Evolutionary conservation across 2,113 vertebrate genomes (phyloP).

Genomic region (Chascanopsetta lugubris): DNA sequence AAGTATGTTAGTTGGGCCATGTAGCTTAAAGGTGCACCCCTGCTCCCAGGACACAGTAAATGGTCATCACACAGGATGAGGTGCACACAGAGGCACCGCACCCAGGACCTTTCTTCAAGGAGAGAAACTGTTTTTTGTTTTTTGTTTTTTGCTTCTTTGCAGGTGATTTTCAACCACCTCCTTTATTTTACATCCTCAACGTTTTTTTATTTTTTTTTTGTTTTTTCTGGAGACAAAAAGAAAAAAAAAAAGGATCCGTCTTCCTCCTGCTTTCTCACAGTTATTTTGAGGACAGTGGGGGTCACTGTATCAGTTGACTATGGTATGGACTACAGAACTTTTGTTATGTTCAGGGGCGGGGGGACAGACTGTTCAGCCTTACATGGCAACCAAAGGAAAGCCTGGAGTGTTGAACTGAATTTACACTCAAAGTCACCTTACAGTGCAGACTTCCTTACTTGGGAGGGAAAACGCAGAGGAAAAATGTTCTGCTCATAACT

Average conservation of each 20-base stretch:
- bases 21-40: slow-evolving; percentile 67
- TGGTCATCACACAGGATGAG: slow-evolving; percentile 54
- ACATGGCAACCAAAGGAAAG: slow-evolving; percentile 78
- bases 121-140: slow-evolving; percentile 56
- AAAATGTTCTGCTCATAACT: slow-evolving; percentile 70
- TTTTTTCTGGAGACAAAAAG: too few species aligned
- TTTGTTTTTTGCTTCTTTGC: too few species aligned
- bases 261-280: slow-evolving; percentile 58
- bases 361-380: slow-evolving; percentile 70
- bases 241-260: slow-evolving; percentile 44
- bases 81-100: slow-evolving; percentile 36
- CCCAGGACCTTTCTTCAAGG: slow-evolving; percentile 38
- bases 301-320: slow-evolving; percentile 74
- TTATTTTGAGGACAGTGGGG: slow-evolving; percentile 77
- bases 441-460: slow-evolving; percentile 78
- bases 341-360: slow-evolving; percentile 69
- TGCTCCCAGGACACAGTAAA: slow-evolving; percentile 63
- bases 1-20: slow-evolving; percentile 65
- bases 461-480: slow-evolving; percentile 65
- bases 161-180: slow-evolving; percentile 9
- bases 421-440: slow-evolving; percentile 83
- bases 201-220: too few species aligned
- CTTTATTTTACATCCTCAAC: slow-evolving; percentile 22
- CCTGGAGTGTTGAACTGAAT: slow-evolving; percentile 76
- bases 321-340: slow-evolving; percentile 76